phyloP scores from a whole-genome alignment of 2,113 vertebrate species.

The Piaya cayana region DNA sequence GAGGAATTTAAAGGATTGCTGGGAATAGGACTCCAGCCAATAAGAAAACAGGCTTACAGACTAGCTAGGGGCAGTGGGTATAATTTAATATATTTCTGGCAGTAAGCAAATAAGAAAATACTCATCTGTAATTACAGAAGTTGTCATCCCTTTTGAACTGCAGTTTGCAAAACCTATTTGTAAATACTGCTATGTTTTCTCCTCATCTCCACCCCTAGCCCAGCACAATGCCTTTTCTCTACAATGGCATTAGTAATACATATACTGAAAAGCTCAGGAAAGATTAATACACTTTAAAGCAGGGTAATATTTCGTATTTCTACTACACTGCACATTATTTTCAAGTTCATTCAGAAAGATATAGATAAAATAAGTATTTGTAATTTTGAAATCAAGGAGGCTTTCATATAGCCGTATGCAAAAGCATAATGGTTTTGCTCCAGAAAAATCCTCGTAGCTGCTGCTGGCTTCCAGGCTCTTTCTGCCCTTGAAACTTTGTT shows the following conservation, averaged over 20 bases:
- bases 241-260: neutral
- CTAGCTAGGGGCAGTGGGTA: conserved; percentile 22
- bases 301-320: conserved; percentile 15
- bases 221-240: neutral
- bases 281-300: neutral
- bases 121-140: conserved; percentile 63
- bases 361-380: neutral
- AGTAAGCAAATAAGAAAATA: conserved; percentile 57
- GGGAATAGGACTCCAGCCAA: conserved; percentile 34
- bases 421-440: neutral
- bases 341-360: conserved; percentile 17
- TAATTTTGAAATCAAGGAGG: neutral
- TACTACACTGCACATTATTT: neutral
- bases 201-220: neutral
- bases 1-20: conserved; percentile 56
- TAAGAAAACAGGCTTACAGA: conserved; percentile 26
- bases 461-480: neutral
- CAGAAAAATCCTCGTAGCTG: neutral
- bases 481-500: neutral
- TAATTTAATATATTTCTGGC: conserved; percentile 68
- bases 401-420: neutral
- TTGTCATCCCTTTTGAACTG: conserved; percentile 54
- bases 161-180: conserved; percentile 56
- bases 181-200: conserved; percentile 5
- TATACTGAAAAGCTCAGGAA: neutral